These are phyloP conservation scores for Parasteatoda tepidariorum DNA, from an alignment of 1,140 invertebrate genomes.

Conservation along the genomic window DNA sequence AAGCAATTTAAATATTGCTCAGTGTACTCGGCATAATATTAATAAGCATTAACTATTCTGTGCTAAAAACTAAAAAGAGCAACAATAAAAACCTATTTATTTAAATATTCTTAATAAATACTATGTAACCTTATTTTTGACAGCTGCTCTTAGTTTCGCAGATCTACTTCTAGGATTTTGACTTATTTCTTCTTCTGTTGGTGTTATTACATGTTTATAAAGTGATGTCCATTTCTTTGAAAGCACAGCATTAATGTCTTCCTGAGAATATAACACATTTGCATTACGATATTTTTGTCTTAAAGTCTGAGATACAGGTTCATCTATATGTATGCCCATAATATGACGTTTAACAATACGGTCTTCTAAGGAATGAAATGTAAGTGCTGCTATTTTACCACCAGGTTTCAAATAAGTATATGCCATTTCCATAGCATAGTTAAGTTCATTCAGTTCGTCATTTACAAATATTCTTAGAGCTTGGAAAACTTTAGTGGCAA, in stretches of 20 bases:
- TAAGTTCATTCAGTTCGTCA: constrained; percentile 96
- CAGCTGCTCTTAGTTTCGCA: constrained; percentile 86
- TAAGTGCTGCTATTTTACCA: constrained; percentile 83
- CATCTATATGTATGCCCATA: constrained; percentile 78
- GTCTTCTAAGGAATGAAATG: constrained; percentile 95
- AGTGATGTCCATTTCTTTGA: constrained; percentile 80
- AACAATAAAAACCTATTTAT: too few species aligned
- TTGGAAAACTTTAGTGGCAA: constrained; percentile 93
- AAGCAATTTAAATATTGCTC: too few species aligned
- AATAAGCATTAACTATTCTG: too few species aligned
- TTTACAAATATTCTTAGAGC: constrained; percentile 96
- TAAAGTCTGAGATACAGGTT: constrained; percentile 64
- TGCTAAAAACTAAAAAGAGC: too few species aligned
- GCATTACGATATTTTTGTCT: constrained; percentile 65
- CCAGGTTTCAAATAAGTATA: constrained; percentile 80
- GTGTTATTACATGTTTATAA: constrained; percentile 83
- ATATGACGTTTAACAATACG: constrained; percentile 94
- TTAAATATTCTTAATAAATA: too few species aligned
- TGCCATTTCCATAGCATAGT: constrained; percentile 86
- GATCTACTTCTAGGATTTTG: constrained; percentile 86
- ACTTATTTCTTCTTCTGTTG: constrained; percentile 79
- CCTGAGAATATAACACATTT: constrained; percentile 67
- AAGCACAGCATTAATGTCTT: constrained; percentile 74
- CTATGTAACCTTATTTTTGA: too few species aligned
- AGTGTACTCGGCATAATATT: too few species aligned